A percentile compares a stretch with the other conserved stretches of the same genome.
Conservation (phyloP, 2,888 invertebrate genomes). For the Euplagia quadripunctaria region DNA sequence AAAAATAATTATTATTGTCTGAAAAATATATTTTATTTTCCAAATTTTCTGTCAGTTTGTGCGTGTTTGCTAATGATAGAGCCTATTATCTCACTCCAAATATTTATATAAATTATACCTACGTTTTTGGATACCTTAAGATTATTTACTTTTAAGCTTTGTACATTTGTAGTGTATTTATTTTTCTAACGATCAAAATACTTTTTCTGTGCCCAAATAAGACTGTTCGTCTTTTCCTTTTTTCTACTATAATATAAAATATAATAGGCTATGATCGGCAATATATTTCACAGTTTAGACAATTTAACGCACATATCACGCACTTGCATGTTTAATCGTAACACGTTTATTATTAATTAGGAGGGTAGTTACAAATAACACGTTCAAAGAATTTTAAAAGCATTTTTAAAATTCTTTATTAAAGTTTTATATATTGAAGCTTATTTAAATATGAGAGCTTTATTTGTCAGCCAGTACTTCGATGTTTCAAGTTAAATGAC, state of each 20-base stretch:
- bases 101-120: no score
- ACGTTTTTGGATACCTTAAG: no score
- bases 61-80: constrained; percentile 1
- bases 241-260: constrained; percentile 21
- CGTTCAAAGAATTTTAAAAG: constrained; percentile 27
- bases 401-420: constrained; percentile 19
- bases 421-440: constrained; percentile 20
- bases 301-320: constrained; percentile 70
- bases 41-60: no score
- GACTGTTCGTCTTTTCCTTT: constrained; percentile 39
- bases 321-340: constrained; percentile 65
- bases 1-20: not conserved
- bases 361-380: constrained; percentile 17
- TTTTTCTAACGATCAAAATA: constrained; percentile 6
- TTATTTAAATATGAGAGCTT: constrained; percentile 35
- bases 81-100: not conserved
- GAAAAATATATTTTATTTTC: no score
- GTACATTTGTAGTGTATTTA: not conserved
- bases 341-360: constrained; percentile 46
- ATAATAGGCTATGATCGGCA: constrained; percentile 39
- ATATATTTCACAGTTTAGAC: constrained; percentile 48
- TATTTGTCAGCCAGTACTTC: constrained; percentile 1
- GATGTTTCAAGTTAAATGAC: not conserved
- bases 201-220: constrained; percentile 38
- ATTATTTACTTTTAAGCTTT: not conserved